Evolutionary conservation across 2,113 vertebrate species (phyloP), one percentile per base, ranked within the genome.

Genomic region (Chitala chitala): DNA sequence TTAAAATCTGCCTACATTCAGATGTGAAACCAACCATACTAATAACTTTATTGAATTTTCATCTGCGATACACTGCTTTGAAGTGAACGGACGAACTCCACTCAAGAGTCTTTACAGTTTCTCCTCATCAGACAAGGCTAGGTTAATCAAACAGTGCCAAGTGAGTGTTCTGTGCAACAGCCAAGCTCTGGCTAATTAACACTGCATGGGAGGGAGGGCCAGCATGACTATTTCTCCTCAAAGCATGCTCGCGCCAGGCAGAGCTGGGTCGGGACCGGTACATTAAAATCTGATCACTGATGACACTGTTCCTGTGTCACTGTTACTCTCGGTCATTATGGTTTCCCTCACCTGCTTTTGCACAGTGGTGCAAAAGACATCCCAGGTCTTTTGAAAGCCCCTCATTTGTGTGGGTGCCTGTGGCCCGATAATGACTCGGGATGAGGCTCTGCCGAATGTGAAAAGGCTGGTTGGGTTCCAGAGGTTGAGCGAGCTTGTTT

Each of bases 131-230:
- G 64, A 68, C 42, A 68, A 68, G 64, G 46, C 77, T 84, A 86
- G 87, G 87, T 90, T 89, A 89, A 88, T 88, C 87, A 82, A 82
- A 74, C 83, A 78, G 84, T 77, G 84, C 84, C 87, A 90, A 89
- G 78, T 85, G 84, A 51, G 46, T 33, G 78, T 86, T 89, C 82
- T 64, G 83, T 84, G 51, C 79, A 5, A 84, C 79, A 84, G 82
- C 76, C 81, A 79, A 85, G 87, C 78, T 78, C 80, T 83, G 84
- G 77, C 85, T 91, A 89, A 90, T 92, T 90, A 90, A 87, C 82
- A 89, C 83, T 82, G 79, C 81, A 87, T 84, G 82, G 86, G 83
- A 82, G 76, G 42, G 78, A 75, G 73, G 85, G 26, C 77, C 80
- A 81, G 74, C 80, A 84, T 75, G 55, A 51, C 20, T 29, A 51